Base-by-base conservation (phyloP, 2,888 invertebrate species). In the Allygus modestus region DNA sequence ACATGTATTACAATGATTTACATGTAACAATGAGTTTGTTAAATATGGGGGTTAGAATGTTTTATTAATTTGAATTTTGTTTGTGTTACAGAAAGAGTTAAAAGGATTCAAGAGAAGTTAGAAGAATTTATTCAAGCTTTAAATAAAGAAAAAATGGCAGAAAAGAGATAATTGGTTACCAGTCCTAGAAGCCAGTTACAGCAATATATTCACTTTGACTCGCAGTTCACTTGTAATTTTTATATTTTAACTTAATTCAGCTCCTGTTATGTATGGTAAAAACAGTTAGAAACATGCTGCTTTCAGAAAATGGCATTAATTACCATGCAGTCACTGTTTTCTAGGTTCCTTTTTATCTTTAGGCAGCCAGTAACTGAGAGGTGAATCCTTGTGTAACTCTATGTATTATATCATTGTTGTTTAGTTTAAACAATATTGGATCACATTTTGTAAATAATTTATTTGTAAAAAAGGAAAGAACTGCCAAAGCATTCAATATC, bases 41-140 rank as follows among this genome's bases (percentile, higher is more conserved):
- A n/a, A n/a, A n/a, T n/a, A n/a, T n/a, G n/a, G n/a, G n/a, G n/a
- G n/a, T n/a, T n/a, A n/a, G n/a, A 37, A 37, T 37, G 37, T 4
- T 37, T 37, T 7, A 37, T 7, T 37, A 37, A 46, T 46, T 46
- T 23, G 0, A 51, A 51, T 33, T 0, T 77, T 86, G 86, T 87
- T 87, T 88, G 89, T 87, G 90, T 93, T 93, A 84, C 92, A 97
- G 97, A 99, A 91, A 95, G 97, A 90, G 99, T 99, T 0, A 93
- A 99, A 87, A 97, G 97, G 90, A 98, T 99, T 86, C 99, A 99
- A 91, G 99, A 99, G 91, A 97, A 97, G 89, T 91, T 99, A 88
- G 99, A 99, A 92, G 99, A 99, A 91, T 99, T 99, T 90, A 98
- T 99, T 89, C 96, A 97, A 91, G 96, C 98, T 33, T 92, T 99